A percentile compares a stretch with the other conserved stretches of the same genome.
These are phyloP conservation scores for Arenicola marina DNA, from an alignment of 2,888 invertebrate species.

Conservation along the genomic window DNA sequence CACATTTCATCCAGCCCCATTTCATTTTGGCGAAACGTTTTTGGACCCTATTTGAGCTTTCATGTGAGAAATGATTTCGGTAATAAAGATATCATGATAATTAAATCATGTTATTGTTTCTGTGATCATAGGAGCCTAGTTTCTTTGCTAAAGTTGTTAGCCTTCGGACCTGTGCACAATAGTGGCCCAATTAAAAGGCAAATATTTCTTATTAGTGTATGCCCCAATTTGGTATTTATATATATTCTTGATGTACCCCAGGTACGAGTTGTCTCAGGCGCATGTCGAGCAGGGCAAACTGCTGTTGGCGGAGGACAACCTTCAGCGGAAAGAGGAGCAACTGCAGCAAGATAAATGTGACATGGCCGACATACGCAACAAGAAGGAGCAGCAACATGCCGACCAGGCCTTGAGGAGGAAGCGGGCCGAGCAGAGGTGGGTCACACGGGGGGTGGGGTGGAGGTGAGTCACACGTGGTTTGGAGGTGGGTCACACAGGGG, in stretches of 20 bases:
- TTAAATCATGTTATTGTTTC: background rate
- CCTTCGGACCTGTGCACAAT: too few species aligned
- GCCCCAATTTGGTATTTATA: background rate
- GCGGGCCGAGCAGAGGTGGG: background rate
- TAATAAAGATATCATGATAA: too few species aligned
- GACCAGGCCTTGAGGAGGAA: slow-evolving; percentile 12
- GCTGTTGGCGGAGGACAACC: slow-evolving; percentile 50
- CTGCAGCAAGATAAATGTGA: slow-evolving; percentile 46
- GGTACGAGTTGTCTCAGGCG: slow-evolving; percentile 53
- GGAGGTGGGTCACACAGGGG: too few species aligned
- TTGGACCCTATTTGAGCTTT: too few species aligned
- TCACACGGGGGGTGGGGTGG: too few species aligned
- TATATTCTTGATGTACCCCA: slow-evolving; percentile 15
- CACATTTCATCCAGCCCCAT: background rate
- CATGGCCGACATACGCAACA: slow-evolving; percentile 42
- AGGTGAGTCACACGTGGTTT: too few species aligned
- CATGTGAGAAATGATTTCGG: too few species aligned
- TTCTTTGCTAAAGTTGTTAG: too few species aligned
- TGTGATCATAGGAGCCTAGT: background rate
- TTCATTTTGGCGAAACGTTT: too few species aligned
- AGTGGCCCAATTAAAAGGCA: too few species aligned
- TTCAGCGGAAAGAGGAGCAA: slow-evolving; percentile 49
- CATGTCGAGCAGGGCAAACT: slow-evolving; percentile 56
- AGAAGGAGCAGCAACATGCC: slow-evolving; percentile 49
- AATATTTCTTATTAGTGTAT: background rate